These are phyloP conservation scores for Poeciliopsis presidionis DNA, from an alignment of 2,797 vertebrate species.

Conservation along the genomic window DNA sequence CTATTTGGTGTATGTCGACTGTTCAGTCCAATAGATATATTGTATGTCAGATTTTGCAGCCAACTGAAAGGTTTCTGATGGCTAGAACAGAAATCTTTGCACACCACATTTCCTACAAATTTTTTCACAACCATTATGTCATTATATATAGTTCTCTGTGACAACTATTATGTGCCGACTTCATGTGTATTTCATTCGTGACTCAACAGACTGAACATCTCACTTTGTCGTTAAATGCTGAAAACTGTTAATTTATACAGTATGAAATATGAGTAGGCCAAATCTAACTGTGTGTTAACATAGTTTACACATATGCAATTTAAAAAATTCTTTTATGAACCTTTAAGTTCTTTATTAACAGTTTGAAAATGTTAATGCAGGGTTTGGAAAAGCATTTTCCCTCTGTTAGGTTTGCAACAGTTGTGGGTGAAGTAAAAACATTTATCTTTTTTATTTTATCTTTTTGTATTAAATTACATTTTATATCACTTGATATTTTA, in stretches of 20 bases:
- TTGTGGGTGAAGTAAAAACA: neutral
- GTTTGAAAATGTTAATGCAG: neutral
- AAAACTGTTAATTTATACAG: neutral
- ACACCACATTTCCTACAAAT: neutral
- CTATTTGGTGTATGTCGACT: neutral
- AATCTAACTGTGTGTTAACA: neutral
- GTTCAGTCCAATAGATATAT: neutral
- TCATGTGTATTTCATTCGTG: neutral
- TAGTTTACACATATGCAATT: neutral
- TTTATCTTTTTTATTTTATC: neutral
- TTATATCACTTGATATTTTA: neutral
- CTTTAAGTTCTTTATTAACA: neutral
- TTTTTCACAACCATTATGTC: neutral
- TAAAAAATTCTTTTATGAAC: neutral
- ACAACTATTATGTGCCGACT: neutral
- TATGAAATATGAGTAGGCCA: neutral
- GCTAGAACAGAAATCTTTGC: too few species aligned
- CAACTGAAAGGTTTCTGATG: neutral
- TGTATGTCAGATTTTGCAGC: neutral
- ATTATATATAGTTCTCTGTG: neutral
- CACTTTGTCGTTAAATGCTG: neutral
- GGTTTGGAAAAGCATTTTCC: neutral
- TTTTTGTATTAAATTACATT: neutral
- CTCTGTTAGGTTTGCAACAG: neutral
- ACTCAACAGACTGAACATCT: neutral